Base-by-base conservation (phyloP, 2,888 invertebrate genomes). In the Listrodromus nycthemerus region DNA sequence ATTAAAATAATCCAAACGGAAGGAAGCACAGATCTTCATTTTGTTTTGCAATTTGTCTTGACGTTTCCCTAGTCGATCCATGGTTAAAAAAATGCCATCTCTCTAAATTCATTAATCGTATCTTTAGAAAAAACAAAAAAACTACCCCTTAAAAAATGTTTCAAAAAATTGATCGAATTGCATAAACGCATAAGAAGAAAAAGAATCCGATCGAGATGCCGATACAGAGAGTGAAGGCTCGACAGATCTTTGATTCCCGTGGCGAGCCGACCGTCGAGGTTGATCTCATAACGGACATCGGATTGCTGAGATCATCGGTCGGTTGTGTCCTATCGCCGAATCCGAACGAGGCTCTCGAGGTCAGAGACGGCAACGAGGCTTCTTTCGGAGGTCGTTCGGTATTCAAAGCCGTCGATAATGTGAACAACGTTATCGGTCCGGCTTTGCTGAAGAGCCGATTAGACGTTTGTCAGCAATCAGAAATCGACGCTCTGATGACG, bases 211-310 rank as follows among this genome's bases (percentile, higher is more conserved):
- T 78, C 48, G 91, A 80, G 78, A 95, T 95, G 95, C 93, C 95
- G 58, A 95, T 95, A 90, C 93, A 93, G 86, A 95, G 95, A 87
- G 93, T 96, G 19, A 94, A 95, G 90, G 96, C 96, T 74, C 95
- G 96, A 77, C 95, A 95, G 90, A 96, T 96, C 90, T 96, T 95
- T 91, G 96, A 96, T 93, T 95, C 95, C 85, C 94, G 96, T 82
- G 96, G 96, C 33, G 96, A 96, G 90, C 96, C 96, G n/a, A 96
- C 96, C 16, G 95, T 96, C 75, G 96, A 93, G 85, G 91, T 93
- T 4, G 92, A 93, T 48, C 61, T 93, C 13, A 90, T 93, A 30
- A 92, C 92, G 0, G 92, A 93, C 4, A 88, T 92, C 10, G 92
- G 92, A 4, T 70, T 92, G n/a, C 78, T 92, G 16, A 87, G 93